These are phyloP conservation scores for Mizuhopecten yessoensis DNA, from an alignment of 1,140 invertebrate genomes.

Conservation along the genomic window DNA sequence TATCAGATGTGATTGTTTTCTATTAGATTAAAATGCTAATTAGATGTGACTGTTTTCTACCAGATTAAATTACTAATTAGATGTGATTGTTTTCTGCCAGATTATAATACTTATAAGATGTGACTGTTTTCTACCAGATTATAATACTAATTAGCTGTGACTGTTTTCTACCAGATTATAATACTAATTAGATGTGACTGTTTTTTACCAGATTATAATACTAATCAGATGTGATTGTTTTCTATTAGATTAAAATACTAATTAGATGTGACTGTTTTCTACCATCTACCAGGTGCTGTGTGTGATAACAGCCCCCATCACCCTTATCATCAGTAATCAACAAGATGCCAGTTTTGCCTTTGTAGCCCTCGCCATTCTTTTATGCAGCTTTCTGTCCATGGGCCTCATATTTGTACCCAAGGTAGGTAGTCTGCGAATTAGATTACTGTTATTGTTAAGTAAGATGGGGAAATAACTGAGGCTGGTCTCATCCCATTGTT, in stretches of 20 bases:
- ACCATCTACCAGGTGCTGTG: constrained; percentile 88
- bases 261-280: background rate
- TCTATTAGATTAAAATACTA: background rate
- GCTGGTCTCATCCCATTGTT: background rate
- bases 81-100: no score
- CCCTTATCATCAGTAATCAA: constrained; percentile 97
- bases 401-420: constrained; percentile 98
- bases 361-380: constrained; percentile 96
- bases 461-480: background rate
- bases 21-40: no score
- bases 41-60: no score
- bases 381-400: constrained; percentile 98
- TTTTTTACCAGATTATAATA: no score
- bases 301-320: constrained; percentile 98
- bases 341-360: constrained; percentile 99
- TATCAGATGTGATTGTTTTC: no score
- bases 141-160: no score
- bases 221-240: no score
- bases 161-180: no score
- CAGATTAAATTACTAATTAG: no score
- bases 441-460: background rate
- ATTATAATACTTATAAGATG: no score
- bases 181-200: no score
- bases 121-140: no score
- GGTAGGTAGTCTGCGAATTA: constrained; percentile 85